Evolutionary conservation across 64 coral and sea anemone species (phyloP).

Genomic region (Porites australiensis): DNA sequence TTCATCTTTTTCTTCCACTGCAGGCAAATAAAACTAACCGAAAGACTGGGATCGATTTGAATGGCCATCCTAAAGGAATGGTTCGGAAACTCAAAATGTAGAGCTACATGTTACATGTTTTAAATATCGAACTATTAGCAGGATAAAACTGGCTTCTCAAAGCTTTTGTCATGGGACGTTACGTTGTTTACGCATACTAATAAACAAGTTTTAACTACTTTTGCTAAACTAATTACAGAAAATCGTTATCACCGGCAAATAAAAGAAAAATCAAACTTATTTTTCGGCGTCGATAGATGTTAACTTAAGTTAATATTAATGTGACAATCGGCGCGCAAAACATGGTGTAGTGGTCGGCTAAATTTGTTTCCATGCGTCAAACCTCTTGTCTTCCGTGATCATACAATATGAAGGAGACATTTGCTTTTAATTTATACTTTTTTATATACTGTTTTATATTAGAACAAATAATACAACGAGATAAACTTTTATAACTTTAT

Average conservation of each 20-base stretch:
- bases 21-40: too few relatives aligned
- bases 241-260: not conserved
- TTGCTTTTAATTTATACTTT: not conserved
- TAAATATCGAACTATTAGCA: too few relatives aligned
- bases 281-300: slow-evolving; percentile 31
- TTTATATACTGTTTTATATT: not conserved
- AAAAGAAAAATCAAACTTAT: not conserved
- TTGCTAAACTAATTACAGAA: not conserved
- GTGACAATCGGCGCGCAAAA: not conserved
- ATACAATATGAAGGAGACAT: not conserved
- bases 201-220: not conserved
- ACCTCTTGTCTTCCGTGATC: not conserved
- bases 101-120: too few relatives aligned
- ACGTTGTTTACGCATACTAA: not conserved
- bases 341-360: not conserved
- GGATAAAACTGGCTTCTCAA: not conserved
- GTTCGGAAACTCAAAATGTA: too few relatives aligned
- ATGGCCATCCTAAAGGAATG: too few relatives aligned
- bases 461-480: too few relatives aligned
- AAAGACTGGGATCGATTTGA: too few relatives aligned
- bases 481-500: not conserved
- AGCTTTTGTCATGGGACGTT: not conserved
- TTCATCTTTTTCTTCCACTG: too few relatives aligned
- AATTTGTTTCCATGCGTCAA: not conserved
- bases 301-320: not conserved